A percentile compares a stretch with the other conserved stretches of the same genome.
Evolutionary conservation across 2,113 vertebrate genomes (phyloP).

Genomic region (Ornithorhynchus anatinus): DNA sequence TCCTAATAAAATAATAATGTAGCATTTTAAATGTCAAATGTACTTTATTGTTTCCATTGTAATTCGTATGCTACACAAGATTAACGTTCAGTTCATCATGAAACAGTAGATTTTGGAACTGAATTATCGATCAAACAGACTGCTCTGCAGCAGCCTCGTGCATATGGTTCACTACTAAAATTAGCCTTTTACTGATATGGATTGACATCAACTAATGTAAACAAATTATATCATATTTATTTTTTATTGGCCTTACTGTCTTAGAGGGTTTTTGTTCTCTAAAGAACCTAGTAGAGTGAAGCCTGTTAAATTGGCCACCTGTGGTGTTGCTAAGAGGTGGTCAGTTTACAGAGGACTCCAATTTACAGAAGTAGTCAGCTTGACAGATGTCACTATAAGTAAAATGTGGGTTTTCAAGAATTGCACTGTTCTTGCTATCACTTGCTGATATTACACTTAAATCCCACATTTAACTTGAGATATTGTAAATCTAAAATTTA

Average conservation of each 20-base stretch:
- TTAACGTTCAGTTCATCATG: neutral
- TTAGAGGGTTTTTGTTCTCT: too few relatives aligned
- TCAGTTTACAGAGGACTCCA: neutral
- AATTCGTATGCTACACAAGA: neutral
- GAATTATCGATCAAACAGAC: neutral
- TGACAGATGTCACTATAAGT: too few relatives aligned
- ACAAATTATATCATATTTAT: too few relatives aligned
- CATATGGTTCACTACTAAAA: neutral
- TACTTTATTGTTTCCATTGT: constrained; percentile 31
- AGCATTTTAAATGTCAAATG: constrained; percentile 7
- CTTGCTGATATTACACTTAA: too few relatives aligned
- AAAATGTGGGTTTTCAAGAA: constrained; percentile 22
- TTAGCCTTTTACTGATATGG: too few relatives aligned
- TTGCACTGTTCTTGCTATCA: constrained; percentile 26
- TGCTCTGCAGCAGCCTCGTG: neutral
- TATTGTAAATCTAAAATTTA: constrained; percentile 53
- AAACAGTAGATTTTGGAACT: constrained; percentile 1
- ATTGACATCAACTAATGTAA: too few relatives aligned
- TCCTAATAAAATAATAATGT: constrained; percentile 11
- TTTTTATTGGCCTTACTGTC: too few relatives aligned
- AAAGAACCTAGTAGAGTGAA: neutral
- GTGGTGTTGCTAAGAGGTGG: constrained; percentile 24
- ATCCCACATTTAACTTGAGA: constrained; percentile 33
- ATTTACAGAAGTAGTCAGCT: too few relatives aligned
- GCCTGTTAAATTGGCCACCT: constrained; percentile 47